phyloP scores from a whole-genome alignment of 2,797 vertebrate species.

The Anisognathus igniventris region DNA sequence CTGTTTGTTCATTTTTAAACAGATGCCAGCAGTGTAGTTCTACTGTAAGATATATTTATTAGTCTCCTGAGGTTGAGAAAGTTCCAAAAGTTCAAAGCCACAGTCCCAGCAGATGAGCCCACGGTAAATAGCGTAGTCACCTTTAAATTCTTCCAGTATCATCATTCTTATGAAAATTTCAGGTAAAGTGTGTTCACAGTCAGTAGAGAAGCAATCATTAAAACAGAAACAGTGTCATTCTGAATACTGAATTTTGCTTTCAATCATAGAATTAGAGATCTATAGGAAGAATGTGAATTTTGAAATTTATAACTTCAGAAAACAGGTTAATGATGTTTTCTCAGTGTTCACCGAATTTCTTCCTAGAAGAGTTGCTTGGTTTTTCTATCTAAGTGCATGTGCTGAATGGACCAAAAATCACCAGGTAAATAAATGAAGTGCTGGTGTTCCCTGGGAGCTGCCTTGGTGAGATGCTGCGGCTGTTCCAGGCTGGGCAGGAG shows the following conservation, averaged over 20 bases:
- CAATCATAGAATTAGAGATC: background rate
- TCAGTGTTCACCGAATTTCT: background rate
- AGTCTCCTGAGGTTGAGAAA: background rate
- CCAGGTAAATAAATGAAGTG: background rate
- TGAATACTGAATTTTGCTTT: background rate
- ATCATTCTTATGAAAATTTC: background rate
- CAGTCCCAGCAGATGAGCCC: background rate
- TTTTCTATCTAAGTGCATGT: background rate
- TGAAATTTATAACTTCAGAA: background rate
- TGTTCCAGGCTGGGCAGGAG: background rate
- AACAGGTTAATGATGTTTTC: background rate
- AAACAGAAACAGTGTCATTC: background rate
- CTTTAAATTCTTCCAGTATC: background rate
- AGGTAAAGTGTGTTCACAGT: background rate
- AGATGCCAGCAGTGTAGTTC: conserved; percentile 20
- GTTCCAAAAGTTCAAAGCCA: background rate
- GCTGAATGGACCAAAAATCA: background rate
- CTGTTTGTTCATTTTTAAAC: conserved; percentile 57
- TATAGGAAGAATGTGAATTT: background rate
- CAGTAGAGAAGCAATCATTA: background rate
- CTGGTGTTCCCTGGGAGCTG: background rate
- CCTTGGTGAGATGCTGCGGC: rapidly evolving
- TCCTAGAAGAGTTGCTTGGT: background rate
- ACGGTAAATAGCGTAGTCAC: background rate
- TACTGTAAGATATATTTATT: background rate